These are phyloP conservation scores for Eurois occulta DNA, from an alignment of 2,888 invertebrate species.

Conservation along the genomic window DNA sequence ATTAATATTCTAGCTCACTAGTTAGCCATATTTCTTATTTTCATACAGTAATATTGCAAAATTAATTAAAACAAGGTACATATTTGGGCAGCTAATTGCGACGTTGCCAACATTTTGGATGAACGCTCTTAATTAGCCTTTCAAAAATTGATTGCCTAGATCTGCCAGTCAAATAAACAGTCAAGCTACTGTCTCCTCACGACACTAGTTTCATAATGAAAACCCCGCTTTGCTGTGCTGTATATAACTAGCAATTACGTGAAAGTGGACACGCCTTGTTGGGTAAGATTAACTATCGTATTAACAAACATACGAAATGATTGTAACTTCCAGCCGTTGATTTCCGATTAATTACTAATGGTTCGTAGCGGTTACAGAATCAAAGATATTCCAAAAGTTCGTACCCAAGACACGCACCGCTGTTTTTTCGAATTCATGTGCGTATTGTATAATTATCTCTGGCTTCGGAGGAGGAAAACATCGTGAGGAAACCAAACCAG, in stretches of 20 bases:
- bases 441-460: no score
- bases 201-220: constrained; percentile 36
- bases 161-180: not conserved
- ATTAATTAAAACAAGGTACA: no score
- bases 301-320: constrained; percentile 35
- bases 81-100: no score
- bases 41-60: no score
- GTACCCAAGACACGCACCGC: no score
- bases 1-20: no score
- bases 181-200: constrained; percentile 3
- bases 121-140: not conserved
- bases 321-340: constrained; percentile 21
- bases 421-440: no score
- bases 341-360: constrained; percentile 21
- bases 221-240: constrained; percentile 14
- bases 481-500: no score
- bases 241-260: constrained; percentile 39
- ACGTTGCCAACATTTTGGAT: no score
- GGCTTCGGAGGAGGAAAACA: no score
- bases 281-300: constrained; percentile 38
- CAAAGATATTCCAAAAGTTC: not conserved
- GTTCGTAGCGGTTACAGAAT: not conserved
- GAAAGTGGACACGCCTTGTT: constrained; percentile 53
- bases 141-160: not conserved
- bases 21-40: no score